phyloP scores from a whole-genome alignment of 92 coral and sea anemone genomes.

The Zoanthus gigantus region DNA sequence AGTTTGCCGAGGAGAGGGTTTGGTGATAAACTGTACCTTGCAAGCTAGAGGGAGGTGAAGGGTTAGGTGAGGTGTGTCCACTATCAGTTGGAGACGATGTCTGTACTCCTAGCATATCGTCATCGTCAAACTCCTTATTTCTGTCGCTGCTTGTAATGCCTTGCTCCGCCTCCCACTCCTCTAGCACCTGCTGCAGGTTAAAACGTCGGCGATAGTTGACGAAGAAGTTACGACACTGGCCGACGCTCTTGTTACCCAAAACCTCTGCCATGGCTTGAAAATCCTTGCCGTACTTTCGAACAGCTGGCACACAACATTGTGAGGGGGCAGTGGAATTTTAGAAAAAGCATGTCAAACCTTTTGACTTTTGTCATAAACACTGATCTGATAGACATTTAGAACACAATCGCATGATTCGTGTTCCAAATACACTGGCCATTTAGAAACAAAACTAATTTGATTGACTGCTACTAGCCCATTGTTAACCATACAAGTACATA shows the following conservation, averaged over 20 bases:
- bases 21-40: slow-evolving; percentile 65
- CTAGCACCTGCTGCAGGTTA: slow-evolving; percentile 91
- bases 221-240: slow-evolving; percentile 98
- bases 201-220: slow-evolving; percentile 96
- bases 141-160: slow-evolving; percentile 97
- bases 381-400: slow-evolving; percentile 16
- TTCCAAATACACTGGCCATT: not conserved
- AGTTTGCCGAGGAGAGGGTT: slow-evolving; percentile 7
- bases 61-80: slow-evolving; percentile 79
- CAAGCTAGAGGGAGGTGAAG: slow-evolving; percentile 71
- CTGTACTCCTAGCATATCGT: slow-evolving; percentile 74
- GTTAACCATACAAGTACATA: not conserved
- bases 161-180: slow-evolving; percentile 97
- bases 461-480: not conserved
- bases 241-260: slow-evolving; percentile 92
- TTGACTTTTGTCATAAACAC: slow-evolving; percentile 12
- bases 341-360: slow-evolving; percentile 11
- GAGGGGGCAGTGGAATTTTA: slow-evolving; percentile 31
- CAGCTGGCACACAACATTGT: slow-evolving; percentile 72
- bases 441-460: not conserved
- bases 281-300: slow-evolving; percentile 97
- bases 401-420: slow-evolving; percentile 50
- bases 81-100: slow-evolving; percentile 84
- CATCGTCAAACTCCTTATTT: slow-evolving; percentile 66
- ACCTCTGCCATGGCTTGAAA: slow-evolving; percentile 99